phyloP scores from a whole-genome alignment of 2,888 invertebrate species.

The Sinopyrophorus schimmeli region DNA sequence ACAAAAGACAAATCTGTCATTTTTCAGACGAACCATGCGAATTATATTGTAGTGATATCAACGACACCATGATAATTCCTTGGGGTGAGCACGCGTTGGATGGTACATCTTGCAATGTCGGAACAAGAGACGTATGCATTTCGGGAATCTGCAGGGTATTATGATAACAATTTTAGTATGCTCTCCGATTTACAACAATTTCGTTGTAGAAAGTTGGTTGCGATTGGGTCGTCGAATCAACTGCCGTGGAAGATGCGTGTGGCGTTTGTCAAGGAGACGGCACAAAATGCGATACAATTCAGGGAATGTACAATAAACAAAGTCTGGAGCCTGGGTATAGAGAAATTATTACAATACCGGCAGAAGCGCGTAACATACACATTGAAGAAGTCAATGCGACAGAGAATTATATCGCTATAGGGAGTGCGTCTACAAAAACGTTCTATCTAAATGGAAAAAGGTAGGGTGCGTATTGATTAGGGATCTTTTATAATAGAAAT shows the following conservation, averaged over 20 bases:
- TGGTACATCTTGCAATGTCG: slow-evolving; percentile 83
- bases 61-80: slow-evolving; percentile 73
- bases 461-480: slow-evolving; percentile 53
- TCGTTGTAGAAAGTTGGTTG: slow-evolving; percentile 81
- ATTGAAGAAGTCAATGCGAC: slow-evolving; percentile 76
- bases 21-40: slow-evolving; percentile 74
- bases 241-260: slow-evolving; percentile 78
- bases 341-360: slow-evolving; percentile 73
- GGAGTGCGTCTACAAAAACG: slow-evolving; percentile 67
- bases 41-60: slow-evolving; percentile 78
- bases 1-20: too few relatives aligned
- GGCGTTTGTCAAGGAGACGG: slow-evolving; percentile 86
- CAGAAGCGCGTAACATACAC: slow-evolving; percentile 76
- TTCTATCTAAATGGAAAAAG: slow-evolving; percentile 80
- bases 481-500: slow-evolving; percentile 10
- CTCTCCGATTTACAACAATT: slow-evolving; percentile 6
- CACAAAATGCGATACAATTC: slow-evolving; percentile 74
- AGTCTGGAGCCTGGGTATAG: slow-evolving; percentile 58
- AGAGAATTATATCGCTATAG: slow-evolving; percentile 79
- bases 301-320: slow-evolving; percentile 60
- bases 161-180: slow-evolving; percentile 2
- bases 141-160: slow-evolving; percentile 72
- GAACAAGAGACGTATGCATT: slow-evolving; percentile 84
- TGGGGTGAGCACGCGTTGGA: slow-evolving; percentile 76
- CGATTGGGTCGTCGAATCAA: slow-evolving; percentile 85